Evolutionary conservation across 2,888 invertebrate species (phyloP), one percentile per base, ranked within the genome.

Genomic region (Drosophila subsilvestris): DNA sequence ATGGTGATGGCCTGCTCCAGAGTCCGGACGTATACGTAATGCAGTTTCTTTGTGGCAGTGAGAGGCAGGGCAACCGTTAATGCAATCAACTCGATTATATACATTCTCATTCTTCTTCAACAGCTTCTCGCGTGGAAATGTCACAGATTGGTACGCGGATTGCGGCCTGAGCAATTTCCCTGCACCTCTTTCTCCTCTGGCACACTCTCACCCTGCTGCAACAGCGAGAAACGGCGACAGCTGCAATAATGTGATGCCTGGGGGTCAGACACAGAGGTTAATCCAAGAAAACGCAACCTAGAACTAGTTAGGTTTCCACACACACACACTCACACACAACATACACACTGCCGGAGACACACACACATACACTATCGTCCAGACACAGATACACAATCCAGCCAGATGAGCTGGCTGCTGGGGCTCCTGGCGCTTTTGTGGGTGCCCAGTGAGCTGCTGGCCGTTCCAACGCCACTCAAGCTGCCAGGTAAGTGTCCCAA

Each of bases 331-430:
- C 55, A 51, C 58, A 61, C 42, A 54, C 22, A 47, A n/a, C 27
- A 53, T 10, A 42, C 47, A 43, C 68, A 17, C 29, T 37, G 37
- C 37, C 37, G 8, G 32, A 32, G 27, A 32, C 45, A 54, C 29
- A 56, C 10, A 63, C 20, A 61, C 18, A 45, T 27, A 47, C 37
- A 58, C 49, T 51, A 20, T 37, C 54, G 65, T 14, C 44, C 14
- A 67, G 17, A 75, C 54, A 58, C 48, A 66, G 2, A 61, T 45
- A 74, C 55, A 51, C 55, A 70, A 60, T 57, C 69, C 60, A 70
- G 60, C 58, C 75, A 90, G 80, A 92, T 92, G 92, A 90, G 90
- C 90, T 92, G 92, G 91, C 89, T 91, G 87, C 76, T 91, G 78
- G 81, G 91, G 79, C 90, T 91, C 80, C 90, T 92, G 86, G 87